Evolutionary conservation across 1,140 invertebrate species (phyloP).

Genomic region (Heterodera schachtii): DNA sequence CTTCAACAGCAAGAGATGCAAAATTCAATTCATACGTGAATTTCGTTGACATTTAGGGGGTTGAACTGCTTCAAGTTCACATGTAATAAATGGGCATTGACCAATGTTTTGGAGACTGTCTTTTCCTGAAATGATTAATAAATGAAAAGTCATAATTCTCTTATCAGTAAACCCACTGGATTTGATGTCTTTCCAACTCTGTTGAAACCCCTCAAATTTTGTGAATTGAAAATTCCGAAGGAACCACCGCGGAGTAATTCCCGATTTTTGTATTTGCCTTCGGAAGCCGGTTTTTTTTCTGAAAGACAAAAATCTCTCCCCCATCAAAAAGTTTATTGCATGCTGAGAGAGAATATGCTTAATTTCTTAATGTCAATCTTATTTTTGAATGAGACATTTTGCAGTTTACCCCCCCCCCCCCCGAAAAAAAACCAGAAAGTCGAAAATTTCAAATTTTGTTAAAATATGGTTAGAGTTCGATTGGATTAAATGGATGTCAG

Average conservation of each 20-base stretch:
- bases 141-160: too few relatives aligned
- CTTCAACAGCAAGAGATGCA: too few relatives aligned
- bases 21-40: not conserved
- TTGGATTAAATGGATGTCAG: not conserved
- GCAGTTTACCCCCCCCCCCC: too few relatives aligned
- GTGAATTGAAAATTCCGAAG: not conserved
- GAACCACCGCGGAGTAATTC: not conserved
- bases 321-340: too few relatives aligned
- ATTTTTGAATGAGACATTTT: too few relatives aligned
- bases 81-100: not conserved
- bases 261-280: not conserved
- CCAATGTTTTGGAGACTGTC: not conserved
- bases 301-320: too few relatives aligned
- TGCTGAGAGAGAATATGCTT: too few relatives aligned
- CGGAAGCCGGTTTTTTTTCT: not conserved
- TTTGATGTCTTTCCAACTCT: not conserved
- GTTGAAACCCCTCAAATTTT: not conserved
- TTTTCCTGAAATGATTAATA: not conserved
- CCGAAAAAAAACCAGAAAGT: not conserved
- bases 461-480: not conserved
- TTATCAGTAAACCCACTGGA: not conserved
- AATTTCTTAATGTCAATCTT: too few relatives aligned
- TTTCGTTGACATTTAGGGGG: not conserved
- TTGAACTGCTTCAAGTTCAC: not conserved
- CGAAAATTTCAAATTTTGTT: not conserved